Percentiles rank a stretch among this genome's conserved stretches.
phyloP scores from a whole-genome alignment of 2,888 invertebrate species.

The Microctonus aethiopoides region DNA sequence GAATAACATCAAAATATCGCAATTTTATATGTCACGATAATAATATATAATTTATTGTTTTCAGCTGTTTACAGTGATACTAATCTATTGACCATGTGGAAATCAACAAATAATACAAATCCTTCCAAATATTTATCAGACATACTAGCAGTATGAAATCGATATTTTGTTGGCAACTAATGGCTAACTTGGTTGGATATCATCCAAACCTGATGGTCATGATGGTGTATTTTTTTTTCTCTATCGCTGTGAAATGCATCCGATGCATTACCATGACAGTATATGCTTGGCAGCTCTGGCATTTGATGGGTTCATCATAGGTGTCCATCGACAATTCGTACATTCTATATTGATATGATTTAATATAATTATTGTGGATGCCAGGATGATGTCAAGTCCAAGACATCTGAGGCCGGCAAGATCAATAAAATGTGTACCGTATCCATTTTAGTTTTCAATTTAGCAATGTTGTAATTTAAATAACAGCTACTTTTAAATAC shows the following conservation, averaged over 20 bases:
- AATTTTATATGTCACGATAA: too few relatives aligned
- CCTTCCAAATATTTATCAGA: not conserved
- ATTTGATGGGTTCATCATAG: conserved; percentile 7
- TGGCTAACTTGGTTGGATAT: conserved; percentile 26
- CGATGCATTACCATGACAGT: not conserved
- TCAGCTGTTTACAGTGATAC: too few relatives aligned
- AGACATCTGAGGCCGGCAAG: not conserved
- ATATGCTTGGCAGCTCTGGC: not conserved
- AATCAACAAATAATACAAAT: not conserved
- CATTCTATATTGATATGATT: not conserved
- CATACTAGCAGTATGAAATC: not conserved
- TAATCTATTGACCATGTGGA: too few relatives aligned
- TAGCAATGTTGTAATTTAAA: too few relatives aligned
- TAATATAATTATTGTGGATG: not conserved
- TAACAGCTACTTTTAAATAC: too few relatives aligned
- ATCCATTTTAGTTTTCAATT: too few relatives aligned
- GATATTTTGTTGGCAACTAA: conserved; percentile 35
- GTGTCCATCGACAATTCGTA: not conserved
- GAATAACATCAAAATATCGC: too few relatives aligned
- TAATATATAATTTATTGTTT: too few relatives aligned
- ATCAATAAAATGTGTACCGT: conserved; percentile 7
- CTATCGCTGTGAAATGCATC: too few relatives aligned
- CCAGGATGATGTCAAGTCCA: not conserved
- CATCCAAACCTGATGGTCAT: too few relatives aligned
- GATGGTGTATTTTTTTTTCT: too few relatives aligned